A percentile compares a stretch with the other conserved stretches of the same genome.
phyloP scores from a whole-genome alignment of 2,113 vertebrate species.

The Recurvirostra avosetta region DNA sequence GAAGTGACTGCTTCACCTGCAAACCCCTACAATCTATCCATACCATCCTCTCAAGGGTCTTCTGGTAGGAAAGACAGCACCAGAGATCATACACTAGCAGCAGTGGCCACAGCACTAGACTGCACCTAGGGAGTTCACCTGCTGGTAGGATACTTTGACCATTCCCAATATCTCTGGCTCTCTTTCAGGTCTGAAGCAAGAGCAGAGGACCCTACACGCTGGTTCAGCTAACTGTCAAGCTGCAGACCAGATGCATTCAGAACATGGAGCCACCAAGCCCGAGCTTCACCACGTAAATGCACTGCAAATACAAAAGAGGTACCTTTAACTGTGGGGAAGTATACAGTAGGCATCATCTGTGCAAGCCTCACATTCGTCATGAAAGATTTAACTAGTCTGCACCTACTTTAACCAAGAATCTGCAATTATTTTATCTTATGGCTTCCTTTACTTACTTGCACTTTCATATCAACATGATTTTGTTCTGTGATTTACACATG shows the following conservation, averaged over 20 bases:
- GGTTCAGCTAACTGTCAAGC: neutral
- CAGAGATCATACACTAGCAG: neutral
- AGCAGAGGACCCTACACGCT: fast-evolving
- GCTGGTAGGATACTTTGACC: neutral
- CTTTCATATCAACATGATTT: neutral
- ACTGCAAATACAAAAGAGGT: neutral
- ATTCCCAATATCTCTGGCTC: neutral
- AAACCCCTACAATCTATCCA: neutral
- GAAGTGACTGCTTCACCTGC: neutral
- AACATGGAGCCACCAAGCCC: neutral
- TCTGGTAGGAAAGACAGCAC: neutral
- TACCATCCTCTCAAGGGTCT: neutral
- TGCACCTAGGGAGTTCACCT: neutral
- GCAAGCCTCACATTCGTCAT: neutral
- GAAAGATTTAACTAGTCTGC: neutral
- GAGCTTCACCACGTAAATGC: fast-evolving
- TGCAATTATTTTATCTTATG: neutral
- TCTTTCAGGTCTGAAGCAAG: neutral
- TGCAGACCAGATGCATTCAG: neutral
- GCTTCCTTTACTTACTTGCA: neutral
- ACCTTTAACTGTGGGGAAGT: neutral
- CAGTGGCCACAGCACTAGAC: neutral
- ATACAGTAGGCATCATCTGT: neutral
- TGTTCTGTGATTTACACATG: constrained; percentile 19
- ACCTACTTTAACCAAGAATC: neutral